A percentile compares a stretch with the other conserved stretches of the same genome.
Evolutionary conservation across 2,113 vertebrate species (phyloP).

Genomic region (Prunella fulvescens): DNA sequence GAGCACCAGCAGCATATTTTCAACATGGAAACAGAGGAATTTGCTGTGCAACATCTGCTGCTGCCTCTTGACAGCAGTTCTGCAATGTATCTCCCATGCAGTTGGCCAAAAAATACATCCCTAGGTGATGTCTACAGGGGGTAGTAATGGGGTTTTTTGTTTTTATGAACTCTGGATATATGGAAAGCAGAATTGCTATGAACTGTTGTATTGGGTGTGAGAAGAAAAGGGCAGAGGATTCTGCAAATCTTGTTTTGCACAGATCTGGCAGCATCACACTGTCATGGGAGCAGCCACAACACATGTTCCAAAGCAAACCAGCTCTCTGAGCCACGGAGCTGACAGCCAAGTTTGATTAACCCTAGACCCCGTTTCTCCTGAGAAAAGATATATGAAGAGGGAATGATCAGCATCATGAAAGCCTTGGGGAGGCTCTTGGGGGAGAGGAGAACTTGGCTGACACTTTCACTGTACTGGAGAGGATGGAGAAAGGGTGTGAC

Average conservation of each 20-base stretch:
- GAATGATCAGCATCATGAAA: background rate
- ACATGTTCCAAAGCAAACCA: background rate
- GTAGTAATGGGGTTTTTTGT: background rate
- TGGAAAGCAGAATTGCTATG: background rate
- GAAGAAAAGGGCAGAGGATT: background rate
- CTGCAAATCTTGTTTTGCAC: background rate
- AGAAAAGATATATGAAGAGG: background rate
- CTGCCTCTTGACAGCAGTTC: background rate
- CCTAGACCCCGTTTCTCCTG: background rate
- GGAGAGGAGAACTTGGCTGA: background rate
- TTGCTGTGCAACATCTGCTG: background rate
- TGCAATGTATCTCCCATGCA: background rate
- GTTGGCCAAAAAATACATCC: background rate
- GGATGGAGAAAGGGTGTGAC: background rate
- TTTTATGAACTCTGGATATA: background rate
- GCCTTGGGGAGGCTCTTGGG: background rate
- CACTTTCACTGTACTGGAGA: background rate
- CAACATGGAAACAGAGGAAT: background rate
- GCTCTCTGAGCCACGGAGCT: background rate
- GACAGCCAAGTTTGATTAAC: conserved; percentile 12
- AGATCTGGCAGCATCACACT: background rate
- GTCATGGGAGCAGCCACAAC: background rate
- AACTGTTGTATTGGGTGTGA: background rate
- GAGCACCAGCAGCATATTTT: background rate
- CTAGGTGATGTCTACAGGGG: background rate